Evolutionary conservation across 2,888 invertebrate species (phyloP), one percentile per base, ranked within the genome.

Genomic region (Lithodes maja): DNA sequence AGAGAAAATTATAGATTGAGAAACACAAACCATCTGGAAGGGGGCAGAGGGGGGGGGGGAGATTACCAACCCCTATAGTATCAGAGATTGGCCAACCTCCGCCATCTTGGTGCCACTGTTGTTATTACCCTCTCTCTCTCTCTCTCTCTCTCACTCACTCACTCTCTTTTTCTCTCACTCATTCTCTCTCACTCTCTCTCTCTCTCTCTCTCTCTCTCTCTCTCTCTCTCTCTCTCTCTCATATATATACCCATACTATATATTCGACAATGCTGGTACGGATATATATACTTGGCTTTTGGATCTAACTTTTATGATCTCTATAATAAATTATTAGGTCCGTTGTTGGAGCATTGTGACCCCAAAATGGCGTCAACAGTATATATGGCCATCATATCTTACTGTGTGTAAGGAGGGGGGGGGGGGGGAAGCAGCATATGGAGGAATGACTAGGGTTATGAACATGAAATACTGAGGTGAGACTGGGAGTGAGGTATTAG

Each of bases 91-190:
- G 33, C 33, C 33, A 33, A 33, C 33, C 33, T 33, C 33, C 33
- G 33, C 33, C 33, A 33, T 33, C 33, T 33, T 33, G 33, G 33
- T 33, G 33, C 33, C 82, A 69, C 83, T 83, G 61, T 83, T 68
- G 55, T 68, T 82, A 52, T 68, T 49, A n/a, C 68, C 50, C 61
- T 82, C 82, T 68, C 68, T 82, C 82, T 82, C 82, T 61, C 83
- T 49, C 71, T 83, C 83, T 83, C 69, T 83, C 52, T 71, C 52
- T 83, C 83, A 49, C 69, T 69, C 69, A 5, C 49, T 71, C 83
- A 50, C 52, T 71, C 69, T 83, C 71, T 83, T n/a, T 71, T 50
- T 15, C 9, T 83, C 52, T 71, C 50, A 71, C 71, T 71, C 12
- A 12, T 55, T 17, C 2, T 81, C 15, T 55, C 7, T 81, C 55